phyloP scores from a whole-genome alignment of 2,113 vertebrate species.

The Larimichthys polyactis region DNA sequence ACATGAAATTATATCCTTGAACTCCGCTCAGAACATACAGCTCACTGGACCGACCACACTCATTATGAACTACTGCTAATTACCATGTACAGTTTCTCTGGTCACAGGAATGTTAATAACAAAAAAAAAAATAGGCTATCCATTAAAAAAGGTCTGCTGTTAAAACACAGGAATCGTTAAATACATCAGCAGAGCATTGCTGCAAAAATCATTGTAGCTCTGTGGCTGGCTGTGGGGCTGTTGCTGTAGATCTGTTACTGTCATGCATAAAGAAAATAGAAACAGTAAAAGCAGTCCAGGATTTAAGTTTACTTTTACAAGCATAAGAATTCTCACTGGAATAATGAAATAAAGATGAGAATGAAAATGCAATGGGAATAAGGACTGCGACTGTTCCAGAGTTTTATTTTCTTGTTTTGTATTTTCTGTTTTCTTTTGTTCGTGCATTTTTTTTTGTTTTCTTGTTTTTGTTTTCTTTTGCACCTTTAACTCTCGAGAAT shows the following conservation, averaged over 20 bases:
- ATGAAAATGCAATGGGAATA: slow-evolving; percentile 73
- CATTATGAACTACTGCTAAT: slow-evolving; percentile 69
- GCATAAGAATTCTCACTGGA: slow-evolving; percentile 53
- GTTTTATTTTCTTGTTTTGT: slow-evolving; percentile 67
- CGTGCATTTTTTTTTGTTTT: slow-evolving; percentile 59
- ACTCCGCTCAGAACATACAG: slow-evolving; percentile 57
- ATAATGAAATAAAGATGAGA: slow-evolving; percentile 79
- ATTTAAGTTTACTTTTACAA: slow-evolving; percentile 68
- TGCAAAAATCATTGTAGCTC: slow-evolving; percentile 22
- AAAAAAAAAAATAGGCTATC: slow-evolving; percentile 56
- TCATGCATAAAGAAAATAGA: slow-evolving; percentile 43
- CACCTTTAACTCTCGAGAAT: slow-evolving; percentile 68
- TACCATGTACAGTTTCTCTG: slow-evolving; percentile 43
- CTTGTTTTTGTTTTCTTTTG: slow-evolving; percentile 64
- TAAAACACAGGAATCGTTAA: slow-evolving; percentile 39
- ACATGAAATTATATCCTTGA: slow-evolving; percentile 74
- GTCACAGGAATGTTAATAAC: slow-evolving; percentile 43
- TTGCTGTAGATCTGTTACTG: slow-evolving; percentile 36
- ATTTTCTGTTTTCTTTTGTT: slow-evolving; percentile 64
- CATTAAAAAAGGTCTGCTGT: slow-evolving; percentile 22
- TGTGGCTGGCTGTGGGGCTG: slow-evolving; percentile 5
- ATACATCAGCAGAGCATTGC: slow-evolving; percentile 13
- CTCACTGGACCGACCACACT: slow-evolving; percentile 60
- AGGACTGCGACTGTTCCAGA: slow-evolving; percentile 45
- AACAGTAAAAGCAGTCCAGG: slow-evolving; percentile 34